These are phyloP conservation scores for Apostichopus japonicus DNA, from an alignment of 35 echinoderm and acorn worm genomes.

Conservation along the genomic window DNA sequence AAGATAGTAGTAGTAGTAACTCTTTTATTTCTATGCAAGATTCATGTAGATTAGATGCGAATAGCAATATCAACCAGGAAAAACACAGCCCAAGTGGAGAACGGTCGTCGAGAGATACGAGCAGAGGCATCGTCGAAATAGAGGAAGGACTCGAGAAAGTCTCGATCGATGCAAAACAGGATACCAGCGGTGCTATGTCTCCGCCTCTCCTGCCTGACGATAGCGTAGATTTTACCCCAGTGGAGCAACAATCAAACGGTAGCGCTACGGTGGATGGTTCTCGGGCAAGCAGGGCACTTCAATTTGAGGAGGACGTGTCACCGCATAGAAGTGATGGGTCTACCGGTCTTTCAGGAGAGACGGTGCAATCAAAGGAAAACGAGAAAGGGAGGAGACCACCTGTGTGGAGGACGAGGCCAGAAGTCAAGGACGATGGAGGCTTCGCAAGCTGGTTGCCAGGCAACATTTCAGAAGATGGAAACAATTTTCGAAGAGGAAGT, in stretches of 20 bases:
- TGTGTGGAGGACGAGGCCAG: background rate
- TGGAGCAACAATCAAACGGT: background rate
- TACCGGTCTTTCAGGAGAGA: constrained; percentile 48
- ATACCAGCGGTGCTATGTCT: background rate
- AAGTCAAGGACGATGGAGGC: background rate
- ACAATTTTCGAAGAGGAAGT: background rate
- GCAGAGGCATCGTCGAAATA: constrained; percentile 19
- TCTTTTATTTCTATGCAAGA: constrained; percentile 63
- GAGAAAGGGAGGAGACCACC: background rate
- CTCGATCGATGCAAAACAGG: constrained; percentile 5
- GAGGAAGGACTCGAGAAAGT: constrained; percentile 12
- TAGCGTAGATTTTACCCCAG: constrained; percentile 7
- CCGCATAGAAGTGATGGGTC: background rate
- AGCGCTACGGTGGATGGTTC: background rate
- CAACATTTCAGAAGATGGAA: background rate
- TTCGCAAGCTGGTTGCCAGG: background rate
- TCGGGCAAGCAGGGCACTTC: constrained; percentile 5
- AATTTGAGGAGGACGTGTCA: background rate
- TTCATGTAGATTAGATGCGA: constrained; percentile 62
- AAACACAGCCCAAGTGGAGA: background rate
- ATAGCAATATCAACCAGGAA: constrained; percentile 58
- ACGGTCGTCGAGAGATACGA: constrained; percentile 1
- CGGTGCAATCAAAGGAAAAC: constrained; percentile 27
- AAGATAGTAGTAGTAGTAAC: constrained; percentile 47
- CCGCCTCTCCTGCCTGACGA: background rate